Base-by-base conservation (phyloP, 1,140 invertebrate genomes). In the Zaprionus tsacasi region DNA sequence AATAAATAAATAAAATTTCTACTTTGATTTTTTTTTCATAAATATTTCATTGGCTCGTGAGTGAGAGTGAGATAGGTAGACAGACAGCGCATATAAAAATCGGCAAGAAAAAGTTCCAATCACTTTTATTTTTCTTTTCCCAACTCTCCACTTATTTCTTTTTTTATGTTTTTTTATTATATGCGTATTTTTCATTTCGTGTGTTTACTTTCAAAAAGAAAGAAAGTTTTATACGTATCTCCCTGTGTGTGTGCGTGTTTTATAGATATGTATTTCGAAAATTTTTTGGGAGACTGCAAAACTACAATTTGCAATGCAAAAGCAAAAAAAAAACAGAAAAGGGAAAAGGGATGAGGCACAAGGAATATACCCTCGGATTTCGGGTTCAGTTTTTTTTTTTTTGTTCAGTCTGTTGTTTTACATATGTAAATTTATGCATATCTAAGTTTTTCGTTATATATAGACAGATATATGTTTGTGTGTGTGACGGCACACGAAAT, bases 231-330 rank as follows among this genome's bases (percentile, higher is more conserved):
- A 17, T 66, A 45, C 17, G 36, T 43, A 59, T 36, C 52, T 61
- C 17, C 58, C 36, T 59, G 60, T 50, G 15, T 64, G 65, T 59
- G 17, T 70, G 56, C 11, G 13, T 40, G 3, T 13, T 83, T 70
- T 73, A 68, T 65, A 65, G 61, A 43, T 60, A 54, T 79, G 48
- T 71, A 73, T 69, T 33, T 52, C 50, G 38, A 2, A 30, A 58
- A 70, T 45, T 61, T 60, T 70, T 60, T 30, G 43, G 35, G 25
- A 54, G 38, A 48, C 58, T 57, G 56, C 63, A 74, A 86, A 82
- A 75, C 48, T 71, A 79, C 50, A 88, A 88, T 87, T 87, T 87
- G 83, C 83, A 87, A 60, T 88, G 83, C 78, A 87, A 86, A 86
- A 70, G 6, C 56, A 17, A 67, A 64, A 72, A 81, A 52, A 58